Percentiles rank a stretch among this genome's conserved stretches.
phyloP scores from a whole-genome alignment of 2,113 vertebrate genomes.

The Elgaria multicarinata region DNA sequence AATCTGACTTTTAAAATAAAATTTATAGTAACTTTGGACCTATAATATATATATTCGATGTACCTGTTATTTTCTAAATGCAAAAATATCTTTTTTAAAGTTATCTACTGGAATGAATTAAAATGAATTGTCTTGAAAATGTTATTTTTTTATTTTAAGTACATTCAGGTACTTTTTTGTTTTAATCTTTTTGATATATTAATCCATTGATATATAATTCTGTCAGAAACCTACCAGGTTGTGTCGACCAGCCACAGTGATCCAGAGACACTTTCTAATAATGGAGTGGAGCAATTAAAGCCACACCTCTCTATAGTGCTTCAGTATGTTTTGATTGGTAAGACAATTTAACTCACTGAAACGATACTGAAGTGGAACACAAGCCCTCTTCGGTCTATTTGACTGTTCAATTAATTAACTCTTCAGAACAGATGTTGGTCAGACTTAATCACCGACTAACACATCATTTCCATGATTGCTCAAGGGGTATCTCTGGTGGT shows the following conservation, averaged over 20 bases:
- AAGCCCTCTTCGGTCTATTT: slow-evolving; percentile 60
- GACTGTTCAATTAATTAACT: slow-evolving; percentile 73
- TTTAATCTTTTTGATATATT: slow-evolving; percentile 72
- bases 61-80: slow-evolving; percentile 64
- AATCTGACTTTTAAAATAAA: slow-evolving; percentile 37
- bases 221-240: slow-evolving; percentile 71
- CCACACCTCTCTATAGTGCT: slow-evolving; percentile 70
- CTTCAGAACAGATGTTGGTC: slow-evolving; percentile 67
- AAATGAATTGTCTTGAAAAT: slow-evolving; percentile 61
- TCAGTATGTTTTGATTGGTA: slow-evolving; percentile 75
- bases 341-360: slow-evolving; percentile 73
- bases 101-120: slow-evolving; percentile 70
- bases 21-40: slow-evolving; percentile 49
- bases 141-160: slow-evolving; percentile 59
- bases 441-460: slow-evolving; percentile 51
- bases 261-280: slow-evolving; percentile 70
- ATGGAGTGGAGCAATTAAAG: slow-evolving; percentile 76
- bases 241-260: slow-evolving; percentile 67
- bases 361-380: slow-evolving; percentile 80
- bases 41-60: slow-evolving; percentile 45
- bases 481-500: slow-evolving; percentile 78
- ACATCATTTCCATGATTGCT: slow-evolving; percentile 77
- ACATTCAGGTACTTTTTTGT: slow-evolving; percentile 48
- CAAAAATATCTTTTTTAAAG: slow-evolving; percentile 66
- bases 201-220: slow-evolving; percentile 76